phyloP scores from a whole-genome alignment of 2,113 vertebrate genomes.

The Ceuthmochares aereus region DNA sequence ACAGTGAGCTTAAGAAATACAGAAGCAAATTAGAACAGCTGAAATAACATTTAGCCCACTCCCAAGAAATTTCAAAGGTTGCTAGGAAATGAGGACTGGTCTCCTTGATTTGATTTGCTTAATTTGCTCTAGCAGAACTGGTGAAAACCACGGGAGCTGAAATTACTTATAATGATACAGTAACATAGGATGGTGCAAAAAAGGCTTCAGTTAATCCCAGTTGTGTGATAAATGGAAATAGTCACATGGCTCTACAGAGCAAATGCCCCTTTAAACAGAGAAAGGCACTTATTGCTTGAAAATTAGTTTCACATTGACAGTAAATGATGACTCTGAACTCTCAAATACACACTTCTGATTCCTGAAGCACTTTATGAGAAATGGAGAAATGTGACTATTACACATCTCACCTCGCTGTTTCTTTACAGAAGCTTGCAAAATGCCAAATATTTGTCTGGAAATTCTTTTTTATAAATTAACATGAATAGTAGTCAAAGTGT shows the following conservation, averaged over 20 bases:
- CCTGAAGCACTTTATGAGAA: neutral
- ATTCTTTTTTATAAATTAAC: neutral
- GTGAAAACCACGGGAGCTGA: neutral
- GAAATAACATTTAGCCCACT: neutral
- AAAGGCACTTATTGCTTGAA: neutral
- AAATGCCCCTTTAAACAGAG: neutral
- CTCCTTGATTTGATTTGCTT: neutral
- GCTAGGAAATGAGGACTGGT: neutral
- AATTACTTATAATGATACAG: neutral
- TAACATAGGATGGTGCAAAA: neutral
- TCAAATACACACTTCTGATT: neutral
- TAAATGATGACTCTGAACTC: neutral
- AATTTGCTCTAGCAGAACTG: neutral
- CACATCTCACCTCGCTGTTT: neutral
- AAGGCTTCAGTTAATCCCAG: neutral
- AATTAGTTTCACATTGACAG: neutral
- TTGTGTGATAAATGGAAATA: neutral
- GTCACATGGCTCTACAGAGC: neutral
- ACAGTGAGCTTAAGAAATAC: neutral
- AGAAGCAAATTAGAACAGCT: neutral
- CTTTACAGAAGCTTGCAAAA: neutral
- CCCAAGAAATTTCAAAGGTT: neutral
- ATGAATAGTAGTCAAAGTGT: neutral
- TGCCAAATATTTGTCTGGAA: neutral
- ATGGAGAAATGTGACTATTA: neutral